phyloP scores from a whole-genome alignment of 1,140 invertebrate species.

The Diachasma alloeum region DNA sequence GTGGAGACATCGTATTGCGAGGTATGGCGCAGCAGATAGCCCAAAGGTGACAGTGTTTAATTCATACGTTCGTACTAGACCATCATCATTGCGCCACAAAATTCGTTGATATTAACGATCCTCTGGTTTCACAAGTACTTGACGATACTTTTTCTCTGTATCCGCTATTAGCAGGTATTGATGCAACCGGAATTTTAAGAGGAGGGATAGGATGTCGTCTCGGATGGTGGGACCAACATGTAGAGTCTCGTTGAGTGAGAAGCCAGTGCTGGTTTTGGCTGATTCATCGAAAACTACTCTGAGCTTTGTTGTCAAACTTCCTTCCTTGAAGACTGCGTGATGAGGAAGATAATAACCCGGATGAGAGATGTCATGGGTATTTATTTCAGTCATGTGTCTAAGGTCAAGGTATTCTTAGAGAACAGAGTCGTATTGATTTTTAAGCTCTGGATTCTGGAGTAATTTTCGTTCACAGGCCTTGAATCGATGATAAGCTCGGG shows the following conservation, averaged over 20 bases:
- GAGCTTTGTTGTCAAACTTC: too few species aligned
- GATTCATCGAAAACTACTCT: too few species aligned
- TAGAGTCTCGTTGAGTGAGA: constrained; percentile 1
- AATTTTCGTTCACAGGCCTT: constrained; percentile 21
- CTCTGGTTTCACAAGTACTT: background rate
- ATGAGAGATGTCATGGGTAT: background rate
- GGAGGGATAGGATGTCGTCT: background rate
- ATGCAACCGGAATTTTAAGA: background rate
- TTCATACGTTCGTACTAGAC: background rate
- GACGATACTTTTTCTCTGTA: background rate
- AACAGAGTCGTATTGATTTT: constrained; percentile 9
- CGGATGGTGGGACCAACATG: background rate
- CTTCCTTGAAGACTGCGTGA: too few species aligned
- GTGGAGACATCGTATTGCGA: constrained; percentile 13
- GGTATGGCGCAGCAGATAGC: background rate
- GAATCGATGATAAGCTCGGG: constrained; percentile 1
- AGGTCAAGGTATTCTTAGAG: constrained; percentile 37
- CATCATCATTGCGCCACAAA: background rate
- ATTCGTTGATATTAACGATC: background rate
- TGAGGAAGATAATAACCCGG: constrained; percentile 39
- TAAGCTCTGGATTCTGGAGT: background rate
- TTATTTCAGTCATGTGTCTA: background rate
- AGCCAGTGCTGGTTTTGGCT: constrained; percentile 17
- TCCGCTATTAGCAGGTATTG: background rate
- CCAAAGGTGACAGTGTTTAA: constrained; percentile 9